These are phyloP conservation scores for Sylvicapra grimmia DNA, from an alignment of 2,113 vertebrate genomes.

Conservation along the genomic window DNA sequence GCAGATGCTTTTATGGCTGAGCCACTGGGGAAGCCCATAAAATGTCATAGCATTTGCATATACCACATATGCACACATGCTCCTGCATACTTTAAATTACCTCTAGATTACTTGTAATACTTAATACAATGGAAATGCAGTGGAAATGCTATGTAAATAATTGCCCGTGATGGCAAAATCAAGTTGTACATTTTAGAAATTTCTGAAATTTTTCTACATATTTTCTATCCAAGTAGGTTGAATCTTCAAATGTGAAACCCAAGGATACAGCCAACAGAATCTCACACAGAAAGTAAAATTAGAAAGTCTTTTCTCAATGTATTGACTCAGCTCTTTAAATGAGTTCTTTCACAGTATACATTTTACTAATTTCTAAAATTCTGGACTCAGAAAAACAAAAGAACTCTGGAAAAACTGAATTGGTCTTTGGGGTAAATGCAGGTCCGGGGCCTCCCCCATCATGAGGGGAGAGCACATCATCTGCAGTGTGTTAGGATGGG, in stretches of 20 bases:
- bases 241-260: neutral
- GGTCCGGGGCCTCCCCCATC: fast-evolving
- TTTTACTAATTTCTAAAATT: neutral
- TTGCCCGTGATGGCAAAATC: neutral
- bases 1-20: neutral
- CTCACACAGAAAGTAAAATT: neutral
- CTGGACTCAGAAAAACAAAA: neutral
- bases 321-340: neutral
- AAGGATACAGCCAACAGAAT: neutral
- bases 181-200: neutral
- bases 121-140: neutral
- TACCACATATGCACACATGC: too few species aligned
- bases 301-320: neutral
- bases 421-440: neutral
- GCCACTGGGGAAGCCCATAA: neutral
- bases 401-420: neutral
- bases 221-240: neutral
- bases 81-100: neutral
- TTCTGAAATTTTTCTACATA: neutral
- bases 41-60: neutral
- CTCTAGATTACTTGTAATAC: neutral
- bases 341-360: neutral
- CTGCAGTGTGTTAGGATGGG: neutral
- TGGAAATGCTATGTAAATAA: neutral
- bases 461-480: fast-evolving